Conservation (phyloP, 2,888 invertebrate genomes). For the Spodoptera littoralis region DNA sequence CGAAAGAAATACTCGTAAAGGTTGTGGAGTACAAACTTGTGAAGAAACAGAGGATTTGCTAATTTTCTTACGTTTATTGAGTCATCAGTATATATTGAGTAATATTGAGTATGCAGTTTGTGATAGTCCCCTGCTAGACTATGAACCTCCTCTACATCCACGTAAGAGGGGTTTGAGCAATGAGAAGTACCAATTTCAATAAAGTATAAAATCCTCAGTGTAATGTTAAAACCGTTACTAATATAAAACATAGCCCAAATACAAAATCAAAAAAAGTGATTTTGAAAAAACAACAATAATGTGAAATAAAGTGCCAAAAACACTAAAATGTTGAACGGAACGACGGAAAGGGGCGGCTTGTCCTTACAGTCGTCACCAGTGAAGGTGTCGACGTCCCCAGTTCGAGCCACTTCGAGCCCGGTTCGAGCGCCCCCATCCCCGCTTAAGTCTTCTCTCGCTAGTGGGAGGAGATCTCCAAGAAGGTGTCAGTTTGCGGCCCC, state of each 20-base stretch:
- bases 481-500: conserved; percentile 85
- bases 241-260: conserved; percentile 29
- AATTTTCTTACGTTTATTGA: no score
- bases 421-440: conserved; percentile 81
- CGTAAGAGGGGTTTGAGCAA: no score
- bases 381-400: conserved; percentile 76
- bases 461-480: conserved; percentile 76
- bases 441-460: conserved; percentile 79
- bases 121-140: no score
- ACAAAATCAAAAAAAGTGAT: conserved; percentile 23
- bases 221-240: background rate
- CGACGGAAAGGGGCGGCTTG: conserved; percentile 73
- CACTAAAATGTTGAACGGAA: conserved; percentile 79
- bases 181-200: no score
- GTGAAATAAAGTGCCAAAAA: conserved; percentile 45
- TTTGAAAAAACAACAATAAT: conserved; percentile 37
- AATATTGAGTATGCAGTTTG: no score
- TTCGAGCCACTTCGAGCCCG: conserved; percentile 79
- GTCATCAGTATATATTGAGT: no score
- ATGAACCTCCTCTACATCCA: no score
- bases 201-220: background rate
- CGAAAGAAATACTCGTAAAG: no score
- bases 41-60: no score
- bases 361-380: conserved; percentile 81
- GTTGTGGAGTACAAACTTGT: no score